These are phyloP conservation scores for Odontamblyopus rebecca DNA, from an alignment of 2,797 vertebrate species.

Conservation along the genomic window DNA sequence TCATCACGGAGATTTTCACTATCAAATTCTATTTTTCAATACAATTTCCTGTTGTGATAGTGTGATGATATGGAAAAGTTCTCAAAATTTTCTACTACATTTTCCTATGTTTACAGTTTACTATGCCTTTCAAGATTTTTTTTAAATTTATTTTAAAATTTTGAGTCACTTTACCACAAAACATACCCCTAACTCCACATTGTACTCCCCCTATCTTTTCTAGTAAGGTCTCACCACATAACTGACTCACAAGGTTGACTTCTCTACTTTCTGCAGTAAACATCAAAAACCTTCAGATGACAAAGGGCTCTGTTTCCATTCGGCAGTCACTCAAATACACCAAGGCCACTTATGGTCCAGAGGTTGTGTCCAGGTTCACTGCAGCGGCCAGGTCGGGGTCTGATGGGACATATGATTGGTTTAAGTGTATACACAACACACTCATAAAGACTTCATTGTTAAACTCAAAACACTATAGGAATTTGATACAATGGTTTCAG, in stretches of 20 bases:
- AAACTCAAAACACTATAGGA: constrained; percentile 42
- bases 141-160: not conserved
- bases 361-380: not conserved
- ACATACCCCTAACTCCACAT: not conserved
- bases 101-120: not conserved
- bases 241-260: constrained; percentile 1
- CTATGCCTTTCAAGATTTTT: not conserved
- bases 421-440: constrained; percentile 46
- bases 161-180: not conserved
- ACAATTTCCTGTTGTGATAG: not conserved
- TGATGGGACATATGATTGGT: constrained; percentile 56
- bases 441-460: constrained; percentile 70
- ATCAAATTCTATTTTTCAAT: not conserved
- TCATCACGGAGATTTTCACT: not conserved
- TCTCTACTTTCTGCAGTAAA: constrained; percentile 1
- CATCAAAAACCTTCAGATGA: not conserved
- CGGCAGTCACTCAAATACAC: not conserved
- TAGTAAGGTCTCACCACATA: not conserved
- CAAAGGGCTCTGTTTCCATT: constrained; percentile 3
- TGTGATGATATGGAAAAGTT: not conserved
- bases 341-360: not conserved
- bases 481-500: constrained; percentile 51
- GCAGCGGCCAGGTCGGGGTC: not conserved
- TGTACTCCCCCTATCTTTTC: not conserved
- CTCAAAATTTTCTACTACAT: not conserved